Evolutionary conservation across 2,113 vertebrate genomes (phyloP).

Genomic region (Tamias sibiricus): DNA sequence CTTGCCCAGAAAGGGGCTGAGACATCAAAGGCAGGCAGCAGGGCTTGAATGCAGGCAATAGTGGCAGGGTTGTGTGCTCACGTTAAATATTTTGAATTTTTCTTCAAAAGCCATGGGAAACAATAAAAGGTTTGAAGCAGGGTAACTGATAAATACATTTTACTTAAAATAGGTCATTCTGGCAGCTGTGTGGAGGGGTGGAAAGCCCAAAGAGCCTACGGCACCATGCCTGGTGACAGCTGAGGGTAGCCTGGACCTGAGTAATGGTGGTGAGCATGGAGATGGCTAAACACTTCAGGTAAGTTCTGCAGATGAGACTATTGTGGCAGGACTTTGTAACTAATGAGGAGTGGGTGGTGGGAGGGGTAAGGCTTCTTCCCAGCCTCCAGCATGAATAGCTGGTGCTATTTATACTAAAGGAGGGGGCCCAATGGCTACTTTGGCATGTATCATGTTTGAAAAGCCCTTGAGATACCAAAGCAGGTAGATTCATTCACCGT

Average conservation of each 20-base stretch:
- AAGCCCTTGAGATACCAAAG: background rate
- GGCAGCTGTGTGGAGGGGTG: background rate
- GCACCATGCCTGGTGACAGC: background rate
- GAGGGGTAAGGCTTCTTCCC: background rate
- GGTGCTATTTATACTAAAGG: background rate
- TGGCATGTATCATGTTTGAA: background rate
- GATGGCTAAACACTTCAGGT: background rate
- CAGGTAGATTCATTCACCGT: background rate
- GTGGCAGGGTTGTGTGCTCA: fast-evolving
- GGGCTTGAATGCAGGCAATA: background rate
- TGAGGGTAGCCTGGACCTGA: background rate
- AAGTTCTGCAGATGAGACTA: background rate
- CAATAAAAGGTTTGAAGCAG: background rate
- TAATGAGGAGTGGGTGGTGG: fast-evolving
- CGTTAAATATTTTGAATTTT: background rate
- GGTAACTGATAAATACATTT: background rate
- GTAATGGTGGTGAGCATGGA: fast-evolving
- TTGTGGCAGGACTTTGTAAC: background rate
- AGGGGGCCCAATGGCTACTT: background rate
- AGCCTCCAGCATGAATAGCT: background rate
- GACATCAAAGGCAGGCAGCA: background rate
- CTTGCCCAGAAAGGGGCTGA: background rate
- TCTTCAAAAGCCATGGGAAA: background rate
- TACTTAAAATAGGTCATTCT: background rate
- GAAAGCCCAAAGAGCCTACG: background rate